Base-by-base conservation (phyloP, 1,140 invertebrate species). In the Drosophila eugracilis region DNA sequence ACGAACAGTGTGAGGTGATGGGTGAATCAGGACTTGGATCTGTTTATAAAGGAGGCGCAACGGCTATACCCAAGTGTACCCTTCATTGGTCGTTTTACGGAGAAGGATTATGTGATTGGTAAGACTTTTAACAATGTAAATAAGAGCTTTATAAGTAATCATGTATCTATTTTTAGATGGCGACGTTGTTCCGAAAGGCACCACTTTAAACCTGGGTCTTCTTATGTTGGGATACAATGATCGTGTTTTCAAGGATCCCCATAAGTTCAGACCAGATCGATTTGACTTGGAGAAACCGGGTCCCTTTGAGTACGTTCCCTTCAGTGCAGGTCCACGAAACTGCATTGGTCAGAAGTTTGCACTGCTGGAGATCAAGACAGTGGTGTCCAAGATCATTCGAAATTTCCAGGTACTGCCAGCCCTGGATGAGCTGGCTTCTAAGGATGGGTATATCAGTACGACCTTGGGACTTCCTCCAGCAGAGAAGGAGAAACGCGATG, bases 261-360 rank as follows among this genome's bases (percentile, higher is more conserved):
- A 95, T 10, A 92, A 90, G 5, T 97, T 96, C 79, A 92, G 95
- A 78, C 97, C 97, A 0, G 96, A 97, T 19, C 92, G 96, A 76
- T 97, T 97, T 92, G 85, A 94, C 4, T 48, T 52, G 1, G 75
- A 92, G 30, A 86, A 86, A 14, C 91, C 93, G 3, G 93, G 92
- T 39, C 92, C 89, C 1, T 94, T 92, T 58, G 79, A 93, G 17
- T 95, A 93, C 80, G 84, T 95, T 30, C 94, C 95, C 48, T 96
- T 96, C 67, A 91, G 90, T 55, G 91, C 91, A 0, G 90, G 91
- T 4, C 84, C 84, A 1, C 70, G 91, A 0, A 91, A 91, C 24
- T 91, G 91, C 17, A 90, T 91, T 49, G 91, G 90, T 12, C 92
- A 93, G 63, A 93, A 92, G 78, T 93, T 92, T 66, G 93, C 92